Evolutionary conservation across 2,113 vertebrate species (phyloP).

Genomic region (Rissa tridactyla): DNA sequence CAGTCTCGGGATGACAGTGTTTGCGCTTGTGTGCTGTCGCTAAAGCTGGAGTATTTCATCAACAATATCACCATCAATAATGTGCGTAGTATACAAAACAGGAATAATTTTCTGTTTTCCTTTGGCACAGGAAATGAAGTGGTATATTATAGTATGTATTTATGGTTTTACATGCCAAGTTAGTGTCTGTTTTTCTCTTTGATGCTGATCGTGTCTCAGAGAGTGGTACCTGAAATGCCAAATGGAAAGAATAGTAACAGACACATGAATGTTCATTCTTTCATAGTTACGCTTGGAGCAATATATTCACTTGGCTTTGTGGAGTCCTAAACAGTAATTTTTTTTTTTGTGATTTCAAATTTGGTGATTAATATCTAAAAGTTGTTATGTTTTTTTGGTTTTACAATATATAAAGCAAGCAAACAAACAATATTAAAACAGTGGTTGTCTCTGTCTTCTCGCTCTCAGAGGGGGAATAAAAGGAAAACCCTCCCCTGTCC

Average conservation of each 20-base stretch:
- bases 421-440: background rate
- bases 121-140: background rate
- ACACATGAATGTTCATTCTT: background rate
- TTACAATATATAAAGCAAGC: background rate
- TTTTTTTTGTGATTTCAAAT: background rate
- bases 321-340: background rate
- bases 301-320: background rate
- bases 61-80: background rate
- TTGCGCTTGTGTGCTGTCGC: background rate
- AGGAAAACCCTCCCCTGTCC: rapidly evolving
- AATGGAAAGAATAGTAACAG: background rate
- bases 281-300: background rate
- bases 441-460: background rate
- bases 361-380: background rate
- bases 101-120: background rate
- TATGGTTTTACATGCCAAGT: background rate
- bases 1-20: background rate
- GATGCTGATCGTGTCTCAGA: background rate
- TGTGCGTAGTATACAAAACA: background rate
- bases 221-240: background rate
- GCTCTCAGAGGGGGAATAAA: background rate
- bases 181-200: background rate
- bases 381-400: background rate
- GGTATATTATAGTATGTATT: background rate
- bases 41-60: background rate